These are phyloP conservation scores for Listrodromus nycthemerus DNA, from an alignment of 2,888 invertebrate genomes.

Conservation along the genomic window DNA sequence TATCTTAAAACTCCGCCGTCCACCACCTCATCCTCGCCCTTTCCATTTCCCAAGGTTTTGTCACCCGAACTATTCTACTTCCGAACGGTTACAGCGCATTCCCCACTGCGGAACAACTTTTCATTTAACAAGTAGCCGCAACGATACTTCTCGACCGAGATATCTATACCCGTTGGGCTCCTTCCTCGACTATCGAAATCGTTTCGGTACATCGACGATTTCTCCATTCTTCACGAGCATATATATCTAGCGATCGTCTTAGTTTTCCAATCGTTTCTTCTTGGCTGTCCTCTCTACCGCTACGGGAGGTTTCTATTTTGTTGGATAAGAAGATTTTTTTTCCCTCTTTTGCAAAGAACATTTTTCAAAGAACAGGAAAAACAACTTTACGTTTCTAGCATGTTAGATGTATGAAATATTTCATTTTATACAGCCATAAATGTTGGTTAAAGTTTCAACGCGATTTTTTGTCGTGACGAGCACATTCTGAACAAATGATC, in stretches of 20 bases:
- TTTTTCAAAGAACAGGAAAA: too few species aligned
- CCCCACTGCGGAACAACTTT: conserved; percentile 37
- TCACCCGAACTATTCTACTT: conserved; percentile 37
- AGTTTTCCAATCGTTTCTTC: not conserved
- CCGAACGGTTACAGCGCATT: not conserved
- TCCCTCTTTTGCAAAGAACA: too few species aligned
- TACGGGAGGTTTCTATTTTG: not conserved
- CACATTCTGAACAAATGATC: too few species aligned
- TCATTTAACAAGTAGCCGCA: conserved; percentile 32
- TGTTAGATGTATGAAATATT: too few species aligned
- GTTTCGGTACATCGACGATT: not conserved
- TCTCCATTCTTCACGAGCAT: not conserved
- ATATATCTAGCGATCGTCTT: not conserved
- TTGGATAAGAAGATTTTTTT: too few species aligned
- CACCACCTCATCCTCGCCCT: conserved; percentile 30
- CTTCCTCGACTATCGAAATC: not conserved
- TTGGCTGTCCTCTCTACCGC: not conserved
- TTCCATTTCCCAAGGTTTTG: conserved; percentile 39
- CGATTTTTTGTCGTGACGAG: too few species aligned
- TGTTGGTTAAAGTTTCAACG: too few species aligned
- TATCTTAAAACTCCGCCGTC: conserved; percentile 43
- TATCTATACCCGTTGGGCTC: conserved; percentile 6
- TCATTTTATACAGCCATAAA: too few species aligned
- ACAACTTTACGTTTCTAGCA: too few species aligned
- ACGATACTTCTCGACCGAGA: conserved; percentile 9